These are phyloP conservation scores for Corythoichthys intestinalis DNA, from an alignment of 2,113 vertebrate genomes.

Conservation along the genomic window DNA sequence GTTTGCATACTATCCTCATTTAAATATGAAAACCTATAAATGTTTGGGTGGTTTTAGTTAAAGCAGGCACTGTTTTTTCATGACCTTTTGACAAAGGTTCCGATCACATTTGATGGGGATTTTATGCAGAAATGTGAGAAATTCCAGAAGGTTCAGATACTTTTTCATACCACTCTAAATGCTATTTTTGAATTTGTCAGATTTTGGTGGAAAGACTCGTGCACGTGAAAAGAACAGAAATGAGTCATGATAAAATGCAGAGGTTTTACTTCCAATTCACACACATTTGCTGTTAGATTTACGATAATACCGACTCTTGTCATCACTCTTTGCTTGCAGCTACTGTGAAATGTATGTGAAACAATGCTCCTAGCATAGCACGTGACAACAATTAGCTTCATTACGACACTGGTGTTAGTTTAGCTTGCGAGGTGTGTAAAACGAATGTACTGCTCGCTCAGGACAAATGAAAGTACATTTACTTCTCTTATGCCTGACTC, in stretches of 20 bases:
- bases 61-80: no score
- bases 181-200: no score
- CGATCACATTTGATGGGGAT: no score
- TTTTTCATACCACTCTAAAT: no score
- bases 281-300: constrained; percentile 36
- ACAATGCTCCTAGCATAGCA: neutral
- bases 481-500: neutral
- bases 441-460: neutral
- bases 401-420: neutral
- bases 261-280: constrained; percentile 46
- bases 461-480: neutral
- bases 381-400: neutral
- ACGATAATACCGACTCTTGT: constrained; percentile 15
- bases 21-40: no score
- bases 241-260: constrained; percentile 54
- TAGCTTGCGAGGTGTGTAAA: neutral
- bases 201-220: no score
- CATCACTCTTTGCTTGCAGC: neutral
- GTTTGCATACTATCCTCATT: no score
- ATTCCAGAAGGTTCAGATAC: no score
- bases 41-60: no score
- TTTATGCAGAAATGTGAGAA: no score
- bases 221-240: constrained; percentile 28
- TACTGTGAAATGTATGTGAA: neutral
- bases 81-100: no score